Percentiles rank a stretch among this genome's conserved stretches.
Evolutionary conservation across 2,888 invertebrate genomes (phyloP).

Genomic region (Amphipyra tragopoginis): DNA sequence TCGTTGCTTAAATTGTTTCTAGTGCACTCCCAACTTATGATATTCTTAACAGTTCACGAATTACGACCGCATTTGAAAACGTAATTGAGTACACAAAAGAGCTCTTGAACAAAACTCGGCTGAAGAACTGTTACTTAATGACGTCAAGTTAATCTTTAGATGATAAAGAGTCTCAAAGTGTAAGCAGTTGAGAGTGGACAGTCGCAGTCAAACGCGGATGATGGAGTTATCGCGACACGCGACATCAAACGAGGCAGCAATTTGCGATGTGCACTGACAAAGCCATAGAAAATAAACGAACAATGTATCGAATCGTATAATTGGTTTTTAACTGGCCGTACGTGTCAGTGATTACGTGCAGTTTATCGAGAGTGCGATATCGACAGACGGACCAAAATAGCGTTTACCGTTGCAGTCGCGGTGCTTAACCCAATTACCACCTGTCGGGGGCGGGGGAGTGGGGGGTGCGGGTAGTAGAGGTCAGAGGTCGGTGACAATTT

Average conservation of each 20-base stretch:
- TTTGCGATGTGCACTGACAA: slow-evolving; percentile 11
- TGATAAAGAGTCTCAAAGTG: slow-evolving; percentile 5
- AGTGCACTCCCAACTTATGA: slow-evolving; percentile 42
- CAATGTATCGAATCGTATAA: slow-evolving; percentile 18
- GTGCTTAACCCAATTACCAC: slow-evolving; percentile 52
- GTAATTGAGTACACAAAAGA: slow-evolving; percentile 24
- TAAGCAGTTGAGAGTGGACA: neutral
- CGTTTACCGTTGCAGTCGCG: slow-evolving; percentile 37
- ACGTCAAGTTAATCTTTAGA: slow-evolving; percentile 4
- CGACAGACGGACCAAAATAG: slow-evolving; percentile 41
- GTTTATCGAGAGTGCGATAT: slow-evolving; percentile 36
- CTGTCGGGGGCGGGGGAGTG: slow-evolving; percentile 14
- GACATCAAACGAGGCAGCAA: slow-evolving; percentile 4
- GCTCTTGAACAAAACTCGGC: slow-evolving; percentile 7
- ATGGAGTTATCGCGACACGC: slow-evolving; percentile 1
- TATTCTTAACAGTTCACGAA: slow-evolving; percentile 40
- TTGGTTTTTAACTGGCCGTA: slow-evolving; percentile 32
- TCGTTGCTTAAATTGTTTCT: slow-evolving; percentile 35
- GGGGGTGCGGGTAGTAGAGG: neutral
- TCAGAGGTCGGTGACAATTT: slow-evolving; percentile 45
- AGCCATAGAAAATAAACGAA: slow-evolving; percentile 6
- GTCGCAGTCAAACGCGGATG: neutral
- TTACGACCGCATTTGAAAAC: slow-evolving; percentile 23
- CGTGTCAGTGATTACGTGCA: slow-evolving; percentile 38
- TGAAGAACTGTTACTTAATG: slow-evolving; percentile 3